Percentiles rank a stretch among this genome's conserved stretches.
phyloP scores from a whole-genome alignment of 2,113 vertebrate species.

The Poecile atricapillus region DNA sequence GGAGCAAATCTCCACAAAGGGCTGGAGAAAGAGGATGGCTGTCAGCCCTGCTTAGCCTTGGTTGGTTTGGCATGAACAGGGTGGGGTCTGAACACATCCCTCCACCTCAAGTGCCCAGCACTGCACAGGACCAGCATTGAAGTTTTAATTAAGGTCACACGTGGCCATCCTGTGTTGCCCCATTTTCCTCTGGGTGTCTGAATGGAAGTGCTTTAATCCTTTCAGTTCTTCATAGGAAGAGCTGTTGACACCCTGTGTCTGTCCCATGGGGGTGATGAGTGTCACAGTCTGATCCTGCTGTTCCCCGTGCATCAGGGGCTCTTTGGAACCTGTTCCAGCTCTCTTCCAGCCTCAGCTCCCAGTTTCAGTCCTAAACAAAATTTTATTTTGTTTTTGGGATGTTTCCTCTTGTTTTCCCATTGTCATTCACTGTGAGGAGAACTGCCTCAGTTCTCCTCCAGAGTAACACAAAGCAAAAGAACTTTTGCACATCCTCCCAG shows the following conservation, averaged over 20 bases:
- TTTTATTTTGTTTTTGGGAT: not conserved
- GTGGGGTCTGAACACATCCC: not conserved
- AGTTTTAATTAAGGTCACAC: not conserved
- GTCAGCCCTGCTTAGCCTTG: not conserved
- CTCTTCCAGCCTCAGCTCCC: not conserved
- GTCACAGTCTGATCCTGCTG: not conserved
- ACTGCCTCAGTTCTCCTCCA: not conserved
- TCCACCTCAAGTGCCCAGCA: not conserved
- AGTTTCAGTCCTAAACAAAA: not conserved
- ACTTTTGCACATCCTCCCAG: not conserved
- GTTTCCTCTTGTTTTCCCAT: not conserved
- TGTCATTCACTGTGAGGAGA: not conserved
- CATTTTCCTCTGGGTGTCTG: not conserved
- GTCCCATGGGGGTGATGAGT: not conserved
- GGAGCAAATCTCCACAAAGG: not conserved
- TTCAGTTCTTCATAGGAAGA: not conserved
- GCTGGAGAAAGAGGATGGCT: not conserved
- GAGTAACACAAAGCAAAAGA: not conserved
- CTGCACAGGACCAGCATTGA: rapidly evolving
- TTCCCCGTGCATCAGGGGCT: rapidly evolving
- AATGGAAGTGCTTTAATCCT: not conserved
- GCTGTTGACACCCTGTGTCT: not conserved
- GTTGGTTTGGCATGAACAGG: not conserved
- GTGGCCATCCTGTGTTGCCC: not conserved
- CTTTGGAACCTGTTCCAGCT: not conserved